Evolutionary conservation across 2,888 invertebrate species (phyloP).

Genomic region (Polydrusus cervinus): DNA sequence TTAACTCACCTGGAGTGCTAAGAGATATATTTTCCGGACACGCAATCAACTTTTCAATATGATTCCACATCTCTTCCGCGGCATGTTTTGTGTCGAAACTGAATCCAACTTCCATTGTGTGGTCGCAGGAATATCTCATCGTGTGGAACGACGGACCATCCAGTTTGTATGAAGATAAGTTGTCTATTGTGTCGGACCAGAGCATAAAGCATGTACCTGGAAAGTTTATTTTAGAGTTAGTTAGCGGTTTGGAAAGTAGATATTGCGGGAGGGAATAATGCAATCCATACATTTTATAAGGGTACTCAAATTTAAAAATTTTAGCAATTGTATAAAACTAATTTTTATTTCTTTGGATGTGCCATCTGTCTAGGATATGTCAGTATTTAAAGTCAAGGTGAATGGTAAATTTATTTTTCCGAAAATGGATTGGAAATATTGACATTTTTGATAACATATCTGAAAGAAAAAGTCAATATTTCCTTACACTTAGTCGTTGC

Average conservation of each 20-base stretch:
- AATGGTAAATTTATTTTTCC: too few relatives aligned
- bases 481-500: too few relatives aligned
- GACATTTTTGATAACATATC: too few relatives aligned
- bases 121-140: slow-evolving; percentile 85
- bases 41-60: slow-evolving; percentile 81
- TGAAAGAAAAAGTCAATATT: too few relatives aligned
- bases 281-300: too few relatives aligned
- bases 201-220: slow-evolving; percentile 85
- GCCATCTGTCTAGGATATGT: too few relatives aligned
- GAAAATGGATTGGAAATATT: too few relatives aligned
- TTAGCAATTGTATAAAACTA: too few relatives aligned
- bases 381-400: too few relatives aligned
- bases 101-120: slow-evolving; percentile 83
- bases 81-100: slow-evolving; percentile 85
- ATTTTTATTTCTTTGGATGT: too few relatives aligned
- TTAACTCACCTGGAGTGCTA: slow-evolving; percentile 76
- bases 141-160: slow-evolving; percentile 86
- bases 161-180: slow-evolving; percentile 82
- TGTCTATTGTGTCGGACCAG: slow-evolving; percentile 88
- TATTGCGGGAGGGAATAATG: background rate
- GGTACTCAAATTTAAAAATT: too few relatives aligned
- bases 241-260: background rate
- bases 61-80: slow-evolving; percentile 81
- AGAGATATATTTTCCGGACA: slow-evolving; percentile 86
- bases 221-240: slow-evolving; percentile 9